Percentiles rank a stretch among this genome's conserved stretches.
These are phyloP conservation scores for Poeciliopsis retropinna DNA, from an alignment of 2,113 vertebrate genomes.

Conservation along the genomic window DNA sequence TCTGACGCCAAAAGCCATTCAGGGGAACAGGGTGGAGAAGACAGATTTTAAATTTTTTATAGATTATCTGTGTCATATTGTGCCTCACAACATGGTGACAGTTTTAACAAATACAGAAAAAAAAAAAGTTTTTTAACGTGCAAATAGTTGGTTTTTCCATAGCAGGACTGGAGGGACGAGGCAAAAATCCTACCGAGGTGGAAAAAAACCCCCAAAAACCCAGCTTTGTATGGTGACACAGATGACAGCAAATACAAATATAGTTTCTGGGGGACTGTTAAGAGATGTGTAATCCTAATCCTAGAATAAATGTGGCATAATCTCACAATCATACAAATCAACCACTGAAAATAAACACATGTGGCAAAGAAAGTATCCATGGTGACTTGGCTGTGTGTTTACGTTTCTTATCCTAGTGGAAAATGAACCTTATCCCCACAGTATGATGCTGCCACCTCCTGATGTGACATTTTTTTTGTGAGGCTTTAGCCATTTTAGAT, in stretches of 20 bases:
- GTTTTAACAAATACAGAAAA: no score
- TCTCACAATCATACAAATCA: neutral
- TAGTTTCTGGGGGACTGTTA: constrained; percentile 9
- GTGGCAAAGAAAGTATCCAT: neutral
- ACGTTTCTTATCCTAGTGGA: no score
- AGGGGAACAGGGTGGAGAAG: no score
- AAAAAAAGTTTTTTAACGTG: constrained; percentile 27
- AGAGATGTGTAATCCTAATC: neutral
- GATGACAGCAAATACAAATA: constrained; percentile 12
- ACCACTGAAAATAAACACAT: neutral
- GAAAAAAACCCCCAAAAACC: constrained; percentile 1
- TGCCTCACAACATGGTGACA: no score
- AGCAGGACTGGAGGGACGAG: constrained; percentile 28
- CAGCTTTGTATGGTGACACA: constrained; percentile 7
- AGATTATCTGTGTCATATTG: no score
- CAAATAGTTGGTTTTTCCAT: constrained; percentile 55
- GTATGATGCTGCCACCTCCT: no score
- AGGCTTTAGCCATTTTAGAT: no score
- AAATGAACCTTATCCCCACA: no score
- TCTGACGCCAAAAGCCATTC: no score
- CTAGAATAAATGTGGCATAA: neutral
- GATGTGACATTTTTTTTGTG: no score
- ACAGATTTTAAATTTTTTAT: no score
- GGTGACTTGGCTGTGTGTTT: no score
- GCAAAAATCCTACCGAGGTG: constrained; percentile 36